Base-by-base conservation (phyloP, 1,140 invertebrate species). In the Drosophila fuyamai region DNA sequence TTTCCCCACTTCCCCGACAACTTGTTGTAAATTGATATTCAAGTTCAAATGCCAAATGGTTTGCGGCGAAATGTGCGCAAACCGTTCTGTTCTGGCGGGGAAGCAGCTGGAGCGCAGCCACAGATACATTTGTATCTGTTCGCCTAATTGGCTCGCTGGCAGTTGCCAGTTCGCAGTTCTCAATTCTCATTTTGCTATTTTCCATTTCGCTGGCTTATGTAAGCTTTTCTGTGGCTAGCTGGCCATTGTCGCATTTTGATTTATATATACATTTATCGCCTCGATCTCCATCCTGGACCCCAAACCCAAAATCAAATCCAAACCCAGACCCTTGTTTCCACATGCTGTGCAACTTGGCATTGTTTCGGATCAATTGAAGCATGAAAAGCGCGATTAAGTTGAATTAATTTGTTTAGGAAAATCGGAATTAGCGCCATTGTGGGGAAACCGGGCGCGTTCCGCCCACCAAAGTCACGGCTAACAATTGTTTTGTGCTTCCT, bases 11-110 rank as follows among this genome's bases (percentile, higher is more conserved):
- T 32, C 38, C 36, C 14, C 36, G 59, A 35, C 54, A 23, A 51
- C 56, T 81, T 68, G 80, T 89, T 89, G 84, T 84, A 89, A 90
- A 90, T 84, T 89, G 84, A 89, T 89, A 89, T 89, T 89, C 84
- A 89, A 89, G 84, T 89, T 89, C 84, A 89, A 90, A 89, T 84
- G 84, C 54, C 81, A 90, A 89, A 90, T 89, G 77, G 48, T 89
- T 89, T 89, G 84, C 84, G 85, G 80, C 67, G 86, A 81, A 86
- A 82, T 83, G 77, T 77, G 84, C 79, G 83, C 82, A 73, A 86
- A 86, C 67, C 76, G 71, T 43, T 77, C 47, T 65, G 23, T 61
- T 58, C 46, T 40, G 38, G 53, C 62, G 58, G 60, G 73, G 50
- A 54, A 68, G 65, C 62, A 75, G 75, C 60, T 78, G 74, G 35